phyloP scores from a whole-genome alignment of 1,140 invertebrate genomes.

The Saccostrea echinata region DNA sequence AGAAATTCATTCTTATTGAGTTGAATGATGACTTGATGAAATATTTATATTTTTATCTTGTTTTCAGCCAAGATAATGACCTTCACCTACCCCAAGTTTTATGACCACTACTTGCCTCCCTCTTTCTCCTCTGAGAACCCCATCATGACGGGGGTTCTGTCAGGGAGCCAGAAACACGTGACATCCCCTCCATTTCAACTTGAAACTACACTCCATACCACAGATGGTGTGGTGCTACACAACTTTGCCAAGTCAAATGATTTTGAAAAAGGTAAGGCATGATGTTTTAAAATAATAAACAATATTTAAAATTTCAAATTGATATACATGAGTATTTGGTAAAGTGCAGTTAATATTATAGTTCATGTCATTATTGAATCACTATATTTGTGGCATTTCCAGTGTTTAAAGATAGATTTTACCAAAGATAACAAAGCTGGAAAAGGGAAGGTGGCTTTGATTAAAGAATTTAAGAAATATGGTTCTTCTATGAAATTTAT shows the following conservation, averaged over 20 bases:
- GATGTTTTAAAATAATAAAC: background rate
- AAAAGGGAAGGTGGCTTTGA: no score
- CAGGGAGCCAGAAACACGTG: slow-evolving; percentile 82
- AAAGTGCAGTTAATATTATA: no score
- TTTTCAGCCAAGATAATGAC: slow-evolving; percentile 79
- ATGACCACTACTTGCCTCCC: slow-evolving; percentile 83
- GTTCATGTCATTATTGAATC: no score
- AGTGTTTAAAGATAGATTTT: background rate
- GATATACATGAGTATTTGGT: background rate
- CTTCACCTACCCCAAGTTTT: slow-evolving; percentile 88
- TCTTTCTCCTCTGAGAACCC: slow-evolving; percentile 81
- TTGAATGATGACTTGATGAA: no score
- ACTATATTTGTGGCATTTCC: background rate
- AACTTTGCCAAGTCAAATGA: slow-evolving; percentile 88
- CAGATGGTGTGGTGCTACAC: slow-evolving; percentile 83
- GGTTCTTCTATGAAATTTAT: no score
- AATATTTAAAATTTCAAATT: background rate
- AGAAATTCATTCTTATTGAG: no score
- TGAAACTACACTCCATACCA: slow-evolving; percentile 83
- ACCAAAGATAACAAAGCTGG: no score
- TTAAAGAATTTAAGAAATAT: no score
- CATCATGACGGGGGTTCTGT: slow-evolving; percentile 83
- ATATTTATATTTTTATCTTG: background rate
- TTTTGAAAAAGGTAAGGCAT: slow-evolving; percentile 34
- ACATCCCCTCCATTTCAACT: slow-evolving; percentile 85